phyloP scores from a whole-genome alignment of 2,888 invertebrate species.

The Liodrosophila aerea region DNA sequence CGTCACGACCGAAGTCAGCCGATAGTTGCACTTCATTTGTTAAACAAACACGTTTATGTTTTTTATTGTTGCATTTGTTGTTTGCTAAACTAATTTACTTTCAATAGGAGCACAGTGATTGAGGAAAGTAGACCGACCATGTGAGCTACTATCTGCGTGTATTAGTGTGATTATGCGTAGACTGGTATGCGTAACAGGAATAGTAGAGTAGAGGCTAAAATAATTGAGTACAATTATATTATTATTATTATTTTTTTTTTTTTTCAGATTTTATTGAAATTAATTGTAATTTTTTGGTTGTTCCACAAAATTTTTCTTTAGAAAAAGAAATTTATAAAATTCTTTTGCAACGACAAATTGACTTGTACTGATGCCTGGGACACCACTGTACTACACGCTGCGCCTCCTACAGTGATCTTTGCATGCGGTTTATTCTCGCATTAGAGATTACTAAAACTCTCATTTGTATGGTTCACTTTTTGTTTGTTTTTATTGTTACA shows the following conservation, averaged over 20 bases:
- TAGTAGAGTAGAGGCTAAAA: too few relatives aligned
- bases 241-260: too few relatives aligned
- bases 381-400: too few relatives aligned
- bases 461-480: constrained; percentile 10
- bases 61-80: constrained; percentile 23
- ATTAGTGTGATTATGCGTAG: neutral
- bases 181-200: neutral
- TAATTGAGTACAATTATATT: too few relatives aligned
- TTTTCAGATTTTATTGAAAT: too few relatives aligned
- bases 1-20: constrained; percentile 8
- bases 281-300: too few relatives aligned
- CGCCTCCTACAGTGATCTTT: neutral
- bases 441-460: neutral
- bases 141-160: neutral
- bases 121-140: constrained; percentile 14
- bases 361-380: too few relatives aligned
- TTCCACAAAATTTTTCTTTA: too few relatives aligned
- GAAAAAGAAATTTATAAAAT: too few relatives aligned
- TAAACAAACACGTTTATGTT: constrained; percentile 26
- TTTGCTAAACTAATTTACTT: constrained; percentile 54
- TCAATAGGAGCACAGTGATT: constrained; percentile 47
- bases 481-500: constrained; percentile 41
- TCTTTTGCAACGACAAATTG: too few relatives aligned
- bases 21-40: constrained; percentile 29
- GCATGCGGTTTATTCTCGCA: neutral